Evolutionary conservation across 2,113 vertebrate genomes (phyloP).

Genomic region (Pedetes capensis): DNA sequence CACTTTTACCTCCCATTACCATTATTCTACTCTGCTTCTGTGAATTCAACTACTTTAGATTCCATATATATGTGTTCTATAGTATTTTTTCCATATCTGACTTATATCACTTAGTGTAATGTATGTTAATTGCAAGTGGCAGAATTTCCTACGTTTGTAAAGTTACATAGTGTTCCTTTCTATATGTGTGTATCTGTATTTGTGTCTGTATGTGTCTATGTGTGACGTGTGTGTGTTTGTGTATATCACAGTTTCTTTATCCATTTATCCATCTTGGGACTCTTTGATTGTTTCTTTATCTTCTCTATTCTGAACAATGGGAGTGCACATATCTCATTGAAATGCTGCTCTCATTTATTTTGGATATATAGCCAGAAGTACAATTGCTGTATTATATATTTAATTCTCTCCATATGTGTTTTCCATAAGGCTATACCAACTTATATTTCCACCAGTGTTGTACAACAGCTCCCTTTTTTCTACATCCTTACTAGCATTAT

Average conservation of each 20-base stretch:
- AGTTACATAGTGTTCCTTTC: not conserved
- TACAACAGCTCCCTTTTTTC: not conserved
- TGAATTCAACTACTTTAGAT: too few species aligned
- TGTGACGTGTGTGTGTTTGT: too few species aligned
- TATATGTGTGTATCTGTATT: not conserved
- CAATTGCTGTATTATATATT: not conserved
- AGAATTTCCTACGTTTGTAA: not conserved
- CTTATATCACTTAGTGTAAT: not conserved
- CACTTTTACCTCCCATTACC: not conserved
- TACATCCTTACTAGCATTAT: not conserved
- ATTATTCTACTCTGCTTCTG: too few species aligned
- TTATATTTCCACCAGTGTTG: not conserved
- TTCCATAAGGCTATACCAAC: not conserved
- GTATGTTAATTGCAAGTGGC: not conserved
- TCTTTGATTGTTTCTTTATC: not conserved
- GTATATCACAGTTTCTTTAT: not conserved
- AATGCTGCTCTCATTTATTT: not conserved
- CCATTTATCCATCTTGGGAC: not conserved
- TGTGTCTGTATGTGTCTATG: too few species aligned
- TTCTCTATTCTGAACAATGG: not conserved
- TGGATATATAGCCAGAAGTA: not conserved
- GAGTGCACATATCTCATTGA: not conserved
- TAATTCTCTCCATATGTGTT: not conserved
- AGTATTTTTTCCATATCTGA: not conserved
- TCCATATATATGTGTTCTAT: too few species aligned